Evolutionary conservation across 2,888 invertebrate species (phyloP).

Genomic region (Eupithecia dodoneata): DNA sequence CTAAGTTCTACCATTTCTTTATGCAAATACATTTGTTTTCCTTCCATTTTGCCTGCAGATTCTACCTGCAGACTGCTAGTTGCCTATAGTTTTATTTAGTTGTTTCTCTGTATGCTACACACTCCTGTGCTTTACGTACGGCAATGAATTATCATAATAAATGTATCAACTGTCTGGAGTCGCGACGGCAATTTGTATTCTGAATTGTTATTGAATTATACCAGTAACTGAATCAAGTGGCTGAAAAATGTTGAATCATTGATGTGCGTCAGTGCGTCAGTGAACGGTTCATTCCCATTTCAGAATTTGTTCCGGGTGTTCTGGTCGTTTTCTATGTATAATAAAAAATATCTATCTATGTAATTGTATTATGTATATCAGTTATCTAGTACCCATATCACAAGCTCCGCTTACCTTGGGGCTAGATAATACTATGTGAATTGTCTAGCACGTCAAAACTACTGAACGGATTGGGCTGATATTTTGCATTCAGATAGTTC

Average conservation of each 20-base stretch:
- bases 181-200: constrained; percentile 43
- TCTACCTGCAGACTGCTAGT: background rate
- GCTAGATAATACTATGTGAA: no score
- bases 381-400: no score
- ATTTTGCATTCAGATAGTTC: no score
- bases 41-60: background rate
- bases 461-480: no score
- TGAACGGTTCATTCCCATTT: background rate
- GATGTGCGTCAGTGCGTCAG: constrained; percentile 21
- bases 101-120: constrained; percentile 7
- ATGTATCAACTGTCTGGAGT: constrained; percentile 52
- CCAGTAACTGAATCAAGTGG: constrained; percentile 38
- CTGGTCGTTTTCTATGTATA: no score
- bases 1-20: no score
- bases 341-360: no score
- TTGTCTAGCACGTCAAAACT: no score
- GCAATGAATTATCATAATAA: constrained; percentile 61
- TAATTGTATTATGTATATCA: no score
- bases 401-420: no score
- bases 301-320: no score
- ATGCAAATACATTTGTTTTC: no score
- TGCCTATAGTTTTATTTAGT: background rate
- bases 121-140: constrained; percentile 35
- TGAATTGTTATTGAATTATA: constrained; percentile 45
- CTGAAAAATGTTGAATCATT: constrained; percentile 40